Evolutionary conservation across 2,888 invertebrate genomes (phyloP).

Genomic region (Drosophila pegasa): DNA sequence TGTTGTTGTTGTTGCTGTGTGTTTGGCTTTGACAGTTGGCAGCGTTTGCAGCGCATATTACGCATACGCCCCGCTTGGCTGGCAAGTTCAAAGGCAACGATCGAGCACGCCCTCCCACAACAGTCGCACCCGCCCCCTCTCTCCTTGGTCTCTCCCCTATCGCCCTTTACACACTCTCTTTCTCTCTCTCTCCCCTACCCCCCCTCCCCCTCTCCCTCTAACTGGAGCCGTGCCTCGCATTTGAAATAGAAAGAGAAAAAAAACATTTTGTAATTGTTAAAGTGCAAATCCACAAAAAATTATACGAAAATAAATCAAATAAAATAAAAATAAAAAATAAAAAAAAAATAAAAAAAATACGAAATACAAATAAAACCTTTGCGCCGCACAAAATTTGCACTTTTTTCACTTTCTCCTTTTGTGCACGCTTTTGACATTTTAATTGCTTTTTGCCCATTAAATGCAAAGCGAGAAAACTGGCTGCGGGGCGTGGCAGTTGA

Average conservation of each 20-base stretch:
- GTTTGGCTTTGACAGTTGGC: slow-evolving; percentile 27
- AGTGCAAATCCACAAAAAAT: slow-evolving; percentile 34
- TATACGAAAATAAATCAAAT: slow-evolving; percentile 30
- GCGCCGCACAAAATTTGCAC: slow-evolving; percentile 65
- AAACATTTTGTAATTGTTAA: slow-evolving; percentile 57
- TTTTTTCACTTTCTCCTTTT: slow-evolving; percentile 78
- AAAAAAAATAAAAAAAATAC: slow-evolving; percentile 14
- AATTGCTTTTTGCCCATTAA: slow-evolving; percentile 77
- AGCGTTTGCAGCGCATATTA: slow-evolving; percentile 43
- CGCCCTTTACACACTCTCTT: background rate
- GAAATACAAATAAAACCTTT: slow-evolving; percentile 31
- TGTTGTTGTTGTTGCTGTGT: slow-evolving; percentile 13
- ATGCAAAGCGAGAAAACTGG: slow-evolving; percentile 49
- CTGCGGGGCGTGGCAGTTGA: background rate
- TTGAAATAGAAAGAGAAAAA: slow-evolving; percentile 18
- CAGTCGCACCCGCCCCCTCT: background rate
- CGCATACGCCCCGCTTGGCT: slow-evolving; percentile 45
- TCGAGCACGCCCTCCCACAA: background rate
- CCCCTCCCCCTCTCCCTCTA: background rate
- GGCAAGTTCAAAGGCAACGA: slow-evolving; percentile 57
- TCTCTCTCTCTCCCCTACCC: background rate
- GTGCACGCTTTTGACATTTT: slow-evolving; percentile 81
- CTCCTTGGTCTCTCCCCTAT: background rate
- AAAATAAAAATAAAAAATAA: slow-evolving; percentile 25
- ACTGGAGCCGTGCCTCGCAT: slow-evolving; percentile 32